Evolutionary conservation across 2,113 vertebrate species (phyloP), one percentile per base, ranked within the genome.

Genomic region (Gobius niger): DNA sequence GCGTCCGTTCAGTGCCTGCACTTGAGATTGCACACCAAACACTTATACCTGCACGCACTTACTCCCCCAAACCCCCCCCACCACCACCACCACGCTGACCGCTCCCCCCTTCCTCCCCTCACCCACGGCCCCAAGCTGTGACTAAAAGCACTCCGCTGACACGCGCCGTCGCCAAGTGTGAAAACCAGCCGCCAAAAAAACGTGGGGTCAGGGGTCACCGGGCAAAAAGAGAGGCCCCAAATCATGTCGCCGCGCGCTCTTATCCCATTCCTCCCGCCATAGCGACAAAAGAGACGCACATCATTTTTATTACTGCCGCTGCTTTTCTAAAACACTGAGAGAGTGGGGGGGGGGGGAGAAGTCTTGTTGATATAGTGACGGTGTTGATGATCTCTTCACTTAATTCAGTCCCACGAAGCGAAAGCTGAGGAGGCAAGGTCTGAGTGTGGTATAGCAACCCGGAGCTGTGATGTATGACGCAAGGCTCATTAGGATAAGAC

Each of bases 401-500:
- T 82, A 75, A 80, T 81, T 85, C 85, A 83, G 80, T 67, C 63
- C 79, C 75, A 60, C 13, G 16, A 66, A 34, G 24, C 24, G 74
- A 44, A 53, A 57, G 50, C 65, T 66, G 15, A 72, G 52, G 14
- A 40, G 24, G 24, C 54, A 13, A 71, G 24, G 65, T 56, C 72
- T 81, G 83, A 82, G 84, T 75, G 72, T 16, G 16, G 79, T 65
- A 34, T 34, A 41, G 66, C 69, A 69, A 78, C 74, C 74, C 14
- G 0, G 63, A 70, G 73, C 77, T 19, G 78, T 86, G 87, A 89
- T 89, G 87, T 86, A 86, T 85, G 80, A 85, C 65, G 65, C 85
- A 75, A 76, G 81, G 74, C 88, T 88, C 86, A 87, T 91, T 88
- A 89, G 77, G 82, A 80, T 77, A 79, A 85, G 82, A 84, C 86